Conservation (phyloP, 2,113 vertebrate species). For the Lonchura striata region DNA sequence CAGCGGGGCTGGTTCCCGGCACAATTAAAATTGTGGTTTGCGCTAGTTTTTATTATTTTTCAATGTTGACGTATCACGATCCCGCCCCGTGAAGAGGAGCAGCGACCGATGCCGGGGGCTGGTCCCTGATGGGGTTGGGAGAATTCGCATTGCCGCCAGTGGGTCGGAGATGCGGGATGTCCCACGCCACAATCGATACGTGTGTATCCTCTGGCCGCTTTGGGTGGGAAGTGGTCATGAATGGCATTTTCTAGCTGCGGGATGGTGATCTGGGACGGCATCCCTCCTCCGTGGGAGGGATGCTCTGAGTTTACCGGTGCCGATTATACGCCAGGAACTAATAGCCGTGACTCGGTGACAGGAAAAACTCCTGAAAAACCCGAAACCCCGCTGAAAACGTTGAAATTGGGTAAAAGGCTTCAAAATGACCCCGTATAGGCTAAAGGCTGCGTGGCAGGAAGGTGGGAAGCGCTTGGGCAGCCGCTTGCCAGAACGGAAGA, state of each 20-base stretch:
- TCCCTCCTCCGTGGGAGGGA: background rate
- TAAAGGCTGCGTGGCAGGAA: background rate
- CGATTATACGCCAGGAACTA: background rate
- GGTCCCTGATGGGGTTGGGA: too few species aligned
- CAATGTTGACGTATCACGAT: accelerated
- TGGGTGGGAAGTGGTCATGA: too few species aligned
- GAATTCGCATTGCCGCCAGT: background rate
- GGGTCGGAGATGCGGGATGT: background rate
- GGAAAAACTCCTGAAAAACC: background rate
- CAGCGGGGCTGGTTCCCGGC: accelerated
- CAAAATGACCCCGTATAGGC: background rate
- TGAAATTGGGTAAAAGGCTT: background rate
- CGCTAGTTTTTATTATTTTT: background rate
- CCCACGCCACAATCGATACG: background rate
- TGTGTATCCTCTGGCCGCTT: background rate
- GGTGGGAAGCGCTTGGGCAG: background rate
- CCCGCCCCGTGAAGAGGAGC: too few species aligned
- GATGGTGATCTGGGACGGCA: background rate
- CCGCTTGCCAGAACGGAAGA: background rate
- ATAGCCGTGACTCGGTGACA: background rate
- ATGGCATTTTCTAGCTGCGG: background rate
- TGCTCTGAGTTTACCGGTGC: background rate
- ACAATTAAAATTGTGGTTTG: background rate
- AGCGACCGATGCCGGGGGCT: background rate
- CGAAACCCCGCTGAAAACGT: background rate